These are phyloP conservation scores for Eumeta japonica DNA, from an alignment of 1,140 invertebrate genomes.

Conservation along the genomic window DNA sequence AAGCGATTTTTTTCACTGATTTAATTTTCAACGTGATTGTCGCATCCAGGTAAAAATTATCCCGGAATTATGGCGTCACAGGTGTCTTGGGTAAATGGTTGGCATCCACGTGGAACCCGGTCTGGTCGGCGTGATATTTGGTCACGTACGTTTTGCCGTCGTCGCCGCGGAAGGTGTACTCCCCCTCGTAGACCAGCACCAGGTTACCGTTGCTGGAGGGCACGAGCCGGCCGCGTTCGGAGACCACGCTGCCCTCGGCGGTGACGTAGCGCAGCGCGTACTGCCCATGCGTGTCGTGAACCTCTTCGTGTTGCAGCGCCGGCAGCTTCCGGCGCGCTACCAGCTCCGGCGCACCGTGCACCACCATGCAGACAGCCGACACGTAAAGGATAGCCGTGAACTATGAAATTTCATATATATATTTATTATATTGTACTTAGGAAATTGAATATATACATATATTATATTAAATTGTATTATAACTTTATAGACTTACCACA, in stretches of 20 bases:
- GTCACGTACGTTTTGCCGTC: conserved; percentile 28
- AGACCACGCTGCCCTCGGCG: conserved; percentile 30
- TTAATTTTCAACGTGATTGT: background rate
- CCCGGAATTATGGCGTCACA: background rate
- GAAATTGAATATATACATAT: no score
- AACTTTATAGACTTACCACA: no score
- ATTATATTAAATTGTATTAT: no score
- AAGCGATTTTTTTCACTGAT: background rate
- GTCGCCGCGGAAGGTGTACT: conserved; percentile 28
- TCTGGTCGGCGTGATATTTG: conserved; percentile 32
- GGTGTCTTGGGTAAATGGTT: conserved; percentile 38
- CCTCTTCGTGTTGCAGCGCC: conserved; percentile 26
- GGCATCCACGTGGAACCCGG: conserved; percentile 37
- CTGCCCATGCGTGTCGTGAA: conserved; percentile 34
- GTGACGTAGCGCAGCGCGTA: conserved; percentile 35
- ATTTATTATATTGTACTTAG: no score
- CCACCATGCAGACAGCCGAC: no score
- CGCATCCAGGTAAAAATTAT: no score
- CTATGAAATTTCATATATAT: no score
- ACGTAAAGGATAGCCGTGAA: no score
- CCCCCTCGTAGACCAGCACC: conserved; percentile 31
- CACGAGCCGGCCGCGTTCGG: conserved; percentile 29
- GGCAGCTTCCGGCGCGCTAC: conserved; percentile 14
- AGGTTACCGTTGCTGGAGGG: conserved; percentile 22
- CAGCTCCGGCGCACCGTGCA: conserved; percentile 14